Evolutionary conservation across 2,888 invertebrate genomes (phyloP).

Genomic region (Stegophylla sp.): DNA sequence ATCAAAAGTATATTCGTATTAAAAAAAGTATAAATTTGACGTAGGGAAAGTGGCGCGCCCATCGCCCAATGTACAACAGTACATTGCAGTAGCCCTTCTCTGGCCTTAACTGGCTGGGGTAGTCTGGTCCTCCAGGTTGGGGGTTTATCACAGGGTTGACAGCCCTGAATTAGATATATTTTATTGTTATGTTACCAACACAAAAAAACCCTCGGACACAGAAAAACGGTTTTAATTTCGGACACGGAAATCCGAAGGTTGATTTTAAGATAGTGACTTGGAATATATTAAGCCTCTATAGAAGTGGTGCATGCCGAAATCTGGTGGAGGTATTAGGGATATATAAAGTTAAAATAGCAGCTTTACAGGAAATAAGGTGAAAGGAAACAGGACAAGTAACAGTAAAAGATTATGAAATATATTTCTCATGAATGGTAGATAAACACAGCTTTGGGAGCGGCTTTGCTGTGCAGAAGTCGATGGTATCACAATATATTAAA

Average conservation of each 20-base stretch:
- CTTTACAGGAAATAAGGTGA: background rate
- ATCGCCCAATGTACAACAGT: background rate
- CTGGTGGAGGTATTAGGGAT: background rate
- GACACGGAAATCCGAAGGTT: slow-evolving; percentile 16
- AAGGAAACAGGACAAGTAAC: background rate
- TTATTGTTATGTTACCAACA: background rate
- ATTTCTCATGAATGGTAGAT: background rate
- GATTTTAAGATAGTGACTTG: slow-evolving; percentile 21
- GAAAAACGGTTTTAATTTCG: slow-evolving; percentile 15
- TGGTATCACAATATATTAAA: background rate
- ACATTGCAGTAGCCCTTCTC: background rate
- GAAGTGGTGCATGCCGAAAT: background rate
- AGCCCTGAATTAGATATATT: too few relatives aligned
- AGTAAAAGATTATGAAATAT: background rate
- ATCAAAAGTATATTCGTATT: too few relatives aligned
- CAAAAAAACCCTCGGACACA: background rate
- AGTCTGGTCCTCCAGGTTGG: background rate
- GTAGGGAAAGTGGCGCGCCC: background rate
- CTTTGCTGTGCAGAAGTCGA: background rate
- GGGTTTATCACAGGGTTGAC: too few relatives aligned
- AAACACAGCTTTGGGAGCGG: background rate
- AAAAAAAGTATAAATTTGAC: too few relatives aligned
- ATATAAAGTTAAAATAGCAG: background rate
- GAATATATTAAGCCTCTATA: slow-evolving; percentile 8
- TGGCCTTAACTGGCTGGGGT: background rate